These are phyloP conservation scores for Entelurus aequoreus DNA, from an alignment of 2,113 vertebrate genomes.

Conservation along the genomic window DNA sequence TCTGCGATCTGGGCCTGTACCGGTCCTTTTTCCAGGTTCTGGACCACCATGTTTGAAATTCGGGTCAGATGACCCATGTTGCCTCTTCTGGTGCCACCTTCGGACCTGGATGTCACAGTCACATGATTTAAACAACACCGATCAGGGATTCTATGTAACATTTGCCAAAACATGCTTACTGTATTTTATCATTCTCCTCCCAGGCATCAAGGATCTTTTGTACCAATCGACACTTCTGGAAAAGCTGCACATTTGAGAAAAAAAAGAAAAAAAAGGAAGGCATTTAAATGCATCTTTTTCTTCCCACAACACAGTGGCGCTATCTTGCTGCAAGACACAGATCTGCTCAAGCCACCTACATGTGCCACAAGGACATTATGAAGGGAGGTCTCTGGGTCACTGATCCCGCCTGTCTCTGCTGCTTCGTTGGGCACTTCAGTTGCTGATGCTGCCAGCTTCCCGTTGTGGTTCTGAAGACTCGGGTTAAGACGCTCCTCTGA, in stretches of 20 bases:
- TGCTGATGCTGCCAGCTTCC: constrained; percentile 25
- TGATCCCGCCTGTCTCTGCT: constrained; percentile 48
- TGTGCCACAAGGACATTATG: constrained; percentile 82
- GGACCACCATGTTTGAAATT: constrained; percentile 91
- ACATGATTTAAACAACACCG: not conserved
- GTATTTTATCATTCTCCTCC: constrained; percentile 93
- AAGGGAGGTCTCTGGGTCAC: constrained; percentile 28
- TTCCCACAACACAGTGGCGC: not conserved
- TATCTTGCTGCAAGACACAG: not conserved
- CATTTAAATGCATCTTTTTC: not conserved
- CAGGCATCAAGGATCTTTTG: constrained; percentile 93
- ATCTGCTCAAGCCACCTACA: constrained; percentile 61
- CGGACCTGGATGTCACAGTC: constrained; percentile 69
- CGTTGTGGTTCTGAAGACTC: constrained; percentile 62
- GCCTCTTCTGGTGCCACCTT: constrained; percentile 86
- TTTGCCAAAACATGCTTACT: constrained; percentile 69
- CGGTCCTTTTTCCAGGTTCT: constrained; percentile 88
- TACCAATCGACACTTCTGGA: constrained; percentile 88
- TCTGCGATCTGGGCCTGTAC: constrained; percentile 81
- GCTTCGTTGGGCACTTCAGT: constrained; percentile 49
- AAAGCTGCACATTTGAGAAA: constrained; percentile 71
- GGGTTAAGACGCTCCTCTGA: constrained; percentile 60
- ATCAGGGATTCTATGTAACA: no score
- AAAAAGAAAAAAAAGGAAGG: not conserved
- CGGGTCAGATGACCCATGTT: constrained; percentile 96